phyloP scores from a whole-genome alignment of 2,797 vertebrate species.

The Epinephelus awoara region DNA sequence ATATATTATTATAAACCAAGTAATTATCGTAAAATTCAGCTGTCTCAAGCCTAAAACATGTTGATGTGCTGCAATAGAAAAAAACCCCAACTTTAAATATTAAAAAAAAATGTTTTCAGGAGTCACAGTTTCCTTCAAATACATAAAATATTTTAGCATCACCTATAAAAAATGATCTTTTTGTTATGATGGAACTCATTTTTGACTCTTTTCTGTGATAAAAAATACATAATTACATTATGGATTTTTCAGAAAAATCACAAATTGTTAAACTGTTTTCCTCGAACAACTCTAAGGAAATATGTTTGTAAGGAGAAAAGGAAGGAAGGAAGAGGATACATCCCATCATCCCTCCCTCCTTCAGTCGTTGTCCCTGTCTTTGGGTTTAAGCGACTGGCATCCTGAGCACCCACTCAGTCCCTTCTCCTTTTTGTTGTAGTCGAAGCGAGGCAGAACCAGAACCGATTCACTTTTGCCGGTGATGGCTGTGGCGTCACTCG shows the following conservation, averaged over 20 bases:
- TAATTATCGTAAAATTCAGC: neutral
- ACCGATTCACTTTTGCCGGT: constrained; percentile 19
- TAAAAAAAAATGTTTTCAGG: neutral
- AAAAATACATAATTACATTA: neutral
- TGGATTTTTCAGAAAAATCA: neutral
- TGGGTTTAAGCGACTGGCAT: constrained; percentile 62
- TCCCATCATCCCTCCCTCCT: neutral
- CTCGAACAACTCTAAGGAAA: neutral
- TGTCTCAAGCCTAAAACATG: neutral
- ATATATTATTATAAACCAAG: neutral
- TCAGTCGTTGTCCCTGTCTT: constrained; percentile 54
- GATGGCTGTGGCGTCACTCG: neutral
- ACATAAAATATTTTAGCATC: neutral
- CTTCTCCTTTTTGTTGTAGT: constrained; percentile 73
- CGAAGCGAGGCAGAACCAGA: constrained; percentile 78
- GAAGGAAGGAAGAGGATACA: too few species aligned
- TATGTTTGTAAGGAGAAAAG: neutral
- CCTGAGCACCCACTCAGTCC: constrained; percentile 63
- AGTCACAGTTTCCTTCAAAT: neutral
- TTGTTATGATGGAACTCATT: neutral
- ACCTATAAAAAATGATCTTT: neutral
- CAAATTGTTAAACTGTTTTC: neutral
- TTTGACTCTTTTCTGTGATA: neutral
- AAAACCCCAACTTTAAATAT: too few species aligned
- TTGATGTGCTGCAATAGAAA: too few species aligned